Evolutionary conservation across 2,888 invertebrate genomes (phyloP).

Genomic region (Chrysolina oricalcia): DNA sequence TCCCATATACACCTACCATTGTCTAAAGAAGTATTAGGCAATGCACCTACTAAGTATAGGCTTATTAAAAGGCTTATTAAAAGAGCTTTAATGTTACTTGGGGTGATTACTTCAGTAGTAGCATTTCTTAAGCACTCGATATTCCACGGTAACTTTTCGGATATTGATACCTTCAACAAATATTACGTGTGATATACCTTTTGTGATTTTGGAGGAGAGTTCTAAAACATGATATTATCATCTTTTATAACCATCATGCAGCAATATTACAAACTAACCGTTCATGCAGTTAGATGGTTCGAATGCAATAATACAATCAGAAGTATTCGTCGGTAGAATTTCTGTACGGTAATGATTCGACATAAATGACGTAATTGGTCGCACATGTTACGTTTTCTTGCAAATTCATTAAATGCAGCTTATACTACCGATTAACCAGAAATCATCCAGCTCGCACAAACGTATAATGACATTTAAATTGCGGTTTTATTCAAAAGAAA

Average conservation of each 20-base stretch:
- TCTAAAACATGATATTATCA: no score
- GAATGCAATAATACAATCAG: not conserved
- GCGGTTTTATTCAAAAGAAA: constrained; percentile 56
- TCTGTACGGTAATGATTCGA: constrained; percentile 8
- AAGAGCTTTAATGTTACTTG: no score
- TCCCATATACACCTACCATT: no score
- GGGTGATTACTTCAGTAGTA: no score
- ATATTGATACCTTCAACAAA: no score
- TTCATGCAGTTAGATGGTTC: not conserved
- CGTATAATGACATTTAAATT: constrained; percentile 61
- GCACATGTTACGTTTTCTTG: constrained; percentile 44
- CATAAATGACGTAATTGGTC: constrained; percentile 59
- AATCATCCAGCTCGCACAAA: constrained; percentile 53
- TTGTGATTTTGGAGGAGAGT: no score
- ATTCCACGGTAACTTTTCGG: no score
- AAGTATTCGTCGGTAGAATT: not conserved
- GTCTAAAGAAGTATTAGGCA: no score
- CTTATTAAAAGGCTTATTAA: no score
- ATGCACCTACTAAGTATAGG: no score
- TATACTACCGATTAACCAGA: constrained; percentile 38
- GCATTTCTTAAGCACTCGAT: no score
- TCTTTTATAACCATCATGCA: not conserved
- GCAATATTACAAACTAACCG: not conserved
- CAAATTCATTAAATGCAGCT: constrained; percentile 52
- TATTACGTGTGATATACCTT: no score